Conservation (phyloP, 2,797 vertebrate species). For the Mallotus villosus region DNA sequence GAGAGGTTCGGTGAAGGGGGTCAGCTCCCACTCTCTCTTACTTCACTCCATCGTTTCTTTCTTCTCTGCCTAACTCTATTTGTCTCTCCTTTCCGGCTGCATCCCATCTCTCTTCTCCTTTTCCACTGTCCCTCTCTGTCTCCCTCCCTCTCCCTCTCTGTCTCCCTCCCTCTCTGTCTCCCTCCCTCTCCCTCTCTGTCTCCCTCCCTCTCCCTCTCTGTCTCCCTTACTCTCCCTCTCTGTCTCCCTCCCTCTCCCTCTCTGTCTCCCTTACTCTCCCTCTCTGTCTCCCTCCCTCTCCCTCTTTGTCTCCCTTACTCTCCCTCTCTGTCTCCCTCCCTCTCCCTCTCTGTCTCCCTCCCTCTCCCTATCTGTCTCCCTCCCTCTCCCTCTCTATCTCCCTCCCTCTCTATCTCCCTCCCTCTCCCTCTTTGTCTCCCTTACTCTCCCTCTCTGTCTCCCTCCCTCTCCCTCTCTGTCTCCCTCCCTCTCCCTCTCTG, state of each 20-base stretch:
- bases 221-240: neutral
- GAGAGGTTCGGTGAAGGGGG: no score
- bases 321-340: neutral
- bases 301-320: neutral
- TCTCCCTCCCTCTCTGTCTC: neutral
- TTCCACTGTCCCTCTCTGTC: neutral
- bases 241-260: neutral
- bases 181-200: neutral
- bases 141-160: neutral
- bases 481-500: neutral
- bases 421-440: no score
- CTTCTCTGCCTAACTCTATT: neutral
- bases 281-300: neutral
- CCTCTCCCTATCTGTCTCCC: neutral
- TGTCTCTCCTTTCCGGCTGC: slow-evolving; percentile 14
- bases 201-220: neutral
- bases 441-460: neutral
- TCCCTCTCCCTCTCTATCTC: no score
- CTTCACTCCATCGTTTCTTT: slow-evolving; percentile 35
- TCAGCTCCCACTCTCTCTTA: slow-evolving; percentile 1
- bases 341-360: neutral
- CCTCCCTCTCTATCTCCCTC: neutral
- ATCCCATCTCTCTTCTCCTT: neutral
- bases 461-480: neutral
- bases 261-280: neutral